Base-by-base conservation (phyloP, 2,113 vertebrate species). In the Corythoichthys haematopterus region DNA sequence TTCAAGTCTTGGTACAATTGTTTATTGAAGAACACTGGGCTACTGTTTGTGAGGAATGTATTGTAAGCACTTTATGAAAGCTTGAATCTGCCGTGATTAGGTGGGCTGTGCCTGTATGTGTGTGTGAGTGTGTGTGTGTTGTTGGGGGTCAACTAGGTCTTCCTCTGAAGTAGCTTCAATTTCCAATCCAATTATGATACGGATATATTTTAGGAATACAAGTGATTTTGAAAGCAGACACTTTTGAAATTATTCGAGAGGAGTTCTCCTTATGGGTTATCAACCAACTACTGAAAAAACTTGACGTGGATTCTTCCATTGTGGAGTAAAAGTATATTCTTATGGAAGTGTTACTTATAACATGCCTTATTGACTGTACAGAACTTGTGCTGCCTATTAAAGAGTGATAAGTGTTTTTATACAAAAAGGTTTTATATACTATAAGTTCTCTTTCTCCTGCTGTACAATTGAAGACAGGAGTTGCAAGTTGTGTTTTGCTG, bases 291-390 rank as follows among this genome's bases (percentile, higher is more conserved):
- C 84, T 85, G 79, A 71, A 8, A 52, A 85, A 79, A 88, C 84
- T 85, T 87, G 87, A 87, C 86, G 68, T 83, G 80, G 76, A 59
- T 52, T 74, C 79, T 82, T 78, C 65, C 72, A 79, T 59, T 77
- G 66, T 74, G 70, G 73, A 61, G 20, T 65, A 63, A 59, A 79
- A 20, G 51, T 71, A 33, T 48, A 36, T 14, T 81, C 69, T 81
- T 59, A 70, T 72, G 60, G 50, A 78, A 80, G 51, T 83, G 74
- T 88, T 83, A 84, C 79, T 80, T 76, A 83, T 82, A 63, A 61
- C 46, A 46, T 47, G 60, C 43, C 60, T 47, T 62, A 62, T 46
- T 45, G 9, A 45, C 6, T 7, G 10, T n/a, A 78, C 45, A 80
- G 55, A 65, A 50, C 77, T 69, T 87, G 78, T 87, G 80, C 78